Evolutionary conservation across 2,113 vertebrate genomes (phyloP), one percentile per base, ranked within the genome.

Genomic region (Herpailurus yagouaroundi): DNA sequence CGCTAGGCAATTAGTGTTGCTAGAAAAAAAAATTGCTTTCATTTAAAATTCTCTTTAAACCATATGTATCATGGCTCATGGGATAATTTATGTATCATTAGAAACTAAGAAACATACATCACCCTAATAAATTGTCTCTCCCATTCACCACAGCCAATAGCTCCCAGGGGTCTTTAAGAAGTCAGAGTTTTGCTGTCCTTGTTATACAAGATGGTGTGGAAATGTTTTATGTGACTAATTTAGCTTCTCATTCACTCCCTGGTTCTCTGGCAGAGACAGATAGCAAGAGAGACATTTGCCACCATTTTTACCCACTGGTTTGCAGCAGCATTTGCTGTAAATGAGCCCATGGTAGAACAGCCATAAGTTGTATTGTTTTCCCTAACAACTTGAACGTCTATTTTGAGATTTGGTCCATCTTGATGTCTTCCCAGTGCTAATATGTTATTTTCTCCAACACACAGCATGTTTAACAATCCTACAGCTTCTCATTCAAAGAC

Each of bases 21-120:
- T 91, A 52, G 97, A 4, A 33, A 79, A 79, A 79, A 90, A 88
- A 94, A 96, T 76, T 33, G 73, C 95, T 97, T 97, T 96, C 97
- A 96, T 94, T 98, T 97, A 97, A 97, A 97, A 97, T 97, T 96
- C 95, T 96, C 89, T 97, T 95, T 98, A 91, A 96, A 95, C 91
- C 96, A 79, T 98, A 94, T 96, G 95, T 96, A 93, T 97, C 94
- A 83, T 95, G 97, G 96, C 97, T 97, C 94, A 94, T 94, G 97
- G 95, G 97, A 96, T 98, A 97, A 98, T 97, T 98, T 97, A 98
- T 83, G 80, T 98, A 86, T 97, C 98, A 95, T 97, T 97, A 97
- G 97, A 97, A 97, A 97, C 83, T 92, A 91, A 95, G 94, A 91
- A 90, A 90, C 71, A 96, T 96, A 92, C 71, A 96, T 97, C 97